These are phyloP conservation scores for Sebastes goodei DNA, from an alignment of 2,797 vertebrate genomes.

Conservation along the genomic window DNA sequence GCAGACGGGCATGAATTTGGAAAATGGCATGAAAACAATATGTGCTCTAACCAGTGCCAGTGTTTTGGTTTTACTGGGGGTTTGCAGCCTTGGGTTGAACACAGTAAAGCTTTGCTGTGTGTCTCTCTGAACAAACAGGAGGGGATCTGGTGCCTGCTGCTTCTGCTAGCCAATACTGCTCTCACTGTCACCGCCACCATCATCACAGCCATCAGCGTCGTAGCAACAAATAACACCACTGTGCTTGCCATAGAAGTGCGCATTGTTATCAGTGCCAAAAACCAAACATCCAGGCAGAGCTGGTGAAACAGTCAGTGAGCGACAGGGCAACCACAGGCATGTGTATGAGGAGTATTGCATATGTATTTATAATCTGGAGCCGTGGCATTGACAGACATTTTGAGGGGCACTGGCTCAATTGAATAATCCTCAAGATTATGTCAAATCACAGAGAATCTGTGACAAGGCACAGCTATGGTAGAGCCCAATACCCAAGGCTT, in stretches of 20 bases:
- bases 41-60: slow-evolving; percentile 63
- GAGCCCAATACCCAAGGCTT: not conserved
- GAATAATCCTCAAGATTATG: not conserved
- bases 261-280: slow-evolving; percentile 46
- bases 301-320: slow-evolving; percentile 4
- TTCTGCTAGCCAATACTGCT: slow-evolving; percentile 71
- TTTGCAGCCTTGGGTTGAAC: slow-evolving; percentile 73
- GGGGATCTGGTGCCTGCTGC: slow-evolving; percentile 71
- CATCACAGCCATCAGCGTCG: slow-evolving; percentile 68
- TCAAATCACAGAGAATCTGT: not conserved
- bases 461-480: not conserved
- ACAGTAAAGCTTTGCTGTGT: slow-evolving; percentile 73
- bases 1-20: slow-evolving; percentile 62
- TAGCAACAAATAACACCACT: slow-evolving; percentile 71
- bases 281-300: slow-evolving; percentile 44
- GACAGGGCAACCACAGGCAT: not conserved
- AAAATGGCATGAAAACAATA: slow-evolving; percentile 70
- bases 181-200: slow-evolving; percentile 71
- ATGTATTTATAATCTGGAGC: not conserved
- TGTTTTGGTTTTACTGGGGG: slow-evolving; percentile 73
- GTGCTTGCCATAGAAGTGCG: slow-evolving; percentile 48
- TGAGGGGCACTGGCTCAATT: not conserved
- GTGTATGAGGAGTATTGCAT: not conserved
- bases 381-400: not conserved
- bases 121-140: slow-evolving; percentile 78